Evolutionary conservation across 2,888 invertebrate species (phyloP).

Genomic region (Volucella inflata): DNA sequence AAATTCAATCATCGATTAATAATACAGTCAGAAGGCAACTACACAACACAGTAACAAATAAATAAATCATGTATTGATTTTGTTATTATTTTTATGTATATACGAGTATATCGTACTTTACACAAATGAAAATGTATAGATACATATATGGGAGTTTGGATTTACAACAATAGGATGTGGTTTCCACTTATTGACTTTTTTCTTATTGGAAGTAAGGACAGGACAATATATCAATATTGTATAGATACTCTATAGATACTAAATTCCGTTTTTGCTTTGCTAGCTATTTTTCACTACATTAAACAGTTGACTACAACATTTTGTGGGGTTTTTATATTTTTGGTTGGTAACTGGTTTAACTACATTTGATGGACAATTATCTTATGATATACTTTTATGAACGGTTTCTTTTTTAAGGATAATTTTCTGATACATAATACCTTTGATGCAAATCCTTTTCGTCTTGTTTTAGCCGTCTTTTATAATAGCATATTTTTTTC

Average conservation of each 20-base stretch:
- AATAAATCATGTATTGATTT: not conserved
- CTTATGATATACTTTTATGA: slow-evolving; percentile 18
- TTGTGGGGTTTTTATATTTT: slow-evolving; percentile 11
- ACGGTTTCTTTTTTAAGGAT: slow-evolving; percentile 31
- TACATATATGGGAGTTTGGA: slow-evolving; percentile 9
- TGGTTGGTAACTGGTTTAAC: slow-evolving; percentile 18
- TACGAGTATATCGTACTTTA: slow-evolving; percentile 1
- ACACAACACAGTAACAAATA: slow-evolving; percentile 21
- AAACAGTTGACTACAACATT: slow-evolving; percentile 35
- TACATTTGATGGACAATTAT: slow-evolving; percentile 12
- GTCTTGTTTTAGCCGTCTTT: slow-evolving; percentile 80
- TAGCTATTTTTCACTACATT: slow-evolving; percentile 15
- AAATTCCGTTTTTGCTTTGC: slow-evolving; percentile 20
- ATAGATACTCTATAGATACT: not conserved
- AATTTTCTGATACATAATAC: slow-evolving; percentile 77
- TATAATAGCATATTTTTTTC: slow-evolving; percentile 13
- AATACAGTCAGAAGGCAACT: slow-evolving; percentile 10
- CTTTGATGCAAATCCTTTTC: slow-evolving; percentile 82
- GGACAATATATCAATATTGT: not conserved
- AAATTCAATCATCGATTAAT: slow-evolving; percentile 32
- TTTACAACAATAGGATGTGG: slow-evolving; percentile 40
- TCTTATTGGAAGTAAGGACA: slow-evolving; percentile 16
- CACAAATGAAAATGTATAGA: slow-evolving; percentile 31
- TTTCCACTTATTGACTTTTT: slow-evolving; percentile 34
- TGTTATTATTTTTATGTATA: too few species aligned